These are phyloP conservation scores for Coccyzus lansbergi DNA, from an alignment of 2,797 vertebrate genomes.

Conservation along the genomic window DNA sequence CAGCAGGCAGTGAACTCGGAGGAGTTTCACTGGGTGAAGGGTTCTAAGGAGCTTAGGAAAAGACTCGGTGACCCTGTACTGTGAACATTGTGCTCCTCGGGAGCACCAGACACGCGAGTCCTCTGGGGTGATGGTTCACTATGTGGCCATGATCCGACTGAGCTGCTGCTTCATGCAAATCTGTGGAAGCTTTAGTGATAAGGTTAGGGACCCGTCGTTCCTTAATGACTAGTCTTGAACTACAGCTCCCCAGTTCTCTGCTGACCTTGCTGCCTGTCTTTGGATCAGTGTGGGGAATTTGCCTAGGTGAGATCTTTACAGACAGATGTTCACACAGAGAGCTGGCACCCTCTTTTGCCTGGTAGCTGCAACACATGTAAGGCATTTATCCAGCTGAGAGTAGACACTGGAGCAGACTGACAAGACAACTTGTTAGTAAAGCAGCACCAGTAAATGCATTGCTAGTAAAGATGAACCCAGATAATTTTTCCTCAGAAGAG, in stretches of 20 bases:
- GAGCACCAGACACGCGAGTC: neutral
- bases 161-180: neutral
- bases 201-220: neutral
- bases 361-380: fast-evolving
- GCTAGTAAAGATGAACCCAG: neutral
- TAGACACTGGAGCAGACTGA: neutral
- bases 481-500: neutral
- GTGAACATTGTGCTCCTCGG: fast-evolving
- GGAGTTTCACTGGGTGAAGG: conserved; percentile 4
- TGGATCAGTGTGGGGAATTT: neutral
- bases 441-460: neutral
- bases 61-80: neutral
- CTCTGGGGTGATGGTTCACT: neutral
- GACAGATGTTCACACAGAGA: neutral
- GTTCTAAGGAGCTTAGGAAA: conserved; percentile 26
- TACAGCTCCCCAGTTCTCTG: neutral
- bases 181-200: neutral
- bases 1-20: neutral
- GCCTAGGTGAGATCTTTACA: neutral
- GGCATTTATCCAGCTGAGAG: neutral
- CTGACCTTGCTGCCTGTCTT: neutral
- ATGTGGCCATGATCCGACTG: neutral
- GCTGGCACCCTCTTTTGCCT: neutral
- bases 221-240: neutral
- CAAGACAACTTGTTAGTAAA: neutral